phyloP scores from a whole-genome alignment of 2,113 vertebrate genomes.

The Egretta garzetta region DNA sequence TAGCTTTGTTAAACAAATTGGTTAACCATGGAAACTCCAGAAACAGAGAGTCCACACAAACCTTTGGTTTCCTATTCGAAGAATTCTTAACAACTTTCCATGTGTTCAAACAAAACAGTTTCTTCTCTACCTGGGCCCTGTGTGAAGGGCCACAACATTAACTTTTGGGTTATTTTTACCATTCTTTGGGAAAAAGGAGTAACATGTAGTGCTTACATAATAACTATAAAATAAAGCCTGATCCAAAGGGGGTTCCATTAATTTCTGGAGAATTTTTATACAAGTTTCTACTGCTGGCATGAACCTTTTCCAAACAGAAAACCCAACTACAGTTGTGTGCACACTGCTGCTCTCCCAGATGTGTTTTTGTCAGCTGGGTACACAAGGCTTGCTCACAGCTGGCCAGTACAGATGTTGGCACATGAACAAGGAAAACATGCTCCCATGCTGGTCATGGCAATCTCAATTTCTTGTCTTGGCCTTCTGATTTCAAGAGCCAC shows the following conservation, averaged over 20 bases:
- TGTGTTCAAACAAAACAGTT: neutral
- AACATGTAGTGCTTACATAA: neutral
- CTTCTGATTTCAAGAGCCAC: neutral
- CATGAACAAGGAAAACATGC: neutral
- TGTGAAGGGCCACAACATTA: neutral
- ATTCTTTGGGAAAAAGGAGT: neutral
- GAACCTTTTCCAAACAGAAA: neutral
- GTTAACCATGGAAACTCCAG: constrained; percentile 16
- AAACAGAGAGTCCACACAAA: neutral
- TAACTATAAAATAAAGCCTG: neutral
- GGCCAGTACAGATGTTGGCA: neutral
- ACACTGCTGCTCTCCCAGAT: neutral
- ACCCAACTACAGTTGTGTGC: neutral
- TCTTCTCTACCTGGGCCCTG: neutral
- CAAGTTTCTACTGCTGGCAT: neutral
- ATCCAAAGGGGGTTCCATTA: neutral
- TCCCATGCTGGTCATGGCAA: rapidly evolving
- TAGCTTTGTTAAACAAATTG: constrained; percentile 24
- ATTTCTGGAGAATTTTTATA: neutral
- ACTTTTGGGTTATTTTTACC: neutral
- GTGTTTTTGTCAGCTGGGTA: neutral
- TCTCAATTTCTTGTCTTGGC: neutral
- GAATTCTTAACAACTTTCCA: neutral
- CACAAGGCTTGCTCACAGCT: neutral
- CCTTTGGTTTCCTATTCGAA: neutral